phyloP scores from a whole-genome alignment of 2,113 vertebrate genomes.

The Hemicordylus capensis region DNA sequence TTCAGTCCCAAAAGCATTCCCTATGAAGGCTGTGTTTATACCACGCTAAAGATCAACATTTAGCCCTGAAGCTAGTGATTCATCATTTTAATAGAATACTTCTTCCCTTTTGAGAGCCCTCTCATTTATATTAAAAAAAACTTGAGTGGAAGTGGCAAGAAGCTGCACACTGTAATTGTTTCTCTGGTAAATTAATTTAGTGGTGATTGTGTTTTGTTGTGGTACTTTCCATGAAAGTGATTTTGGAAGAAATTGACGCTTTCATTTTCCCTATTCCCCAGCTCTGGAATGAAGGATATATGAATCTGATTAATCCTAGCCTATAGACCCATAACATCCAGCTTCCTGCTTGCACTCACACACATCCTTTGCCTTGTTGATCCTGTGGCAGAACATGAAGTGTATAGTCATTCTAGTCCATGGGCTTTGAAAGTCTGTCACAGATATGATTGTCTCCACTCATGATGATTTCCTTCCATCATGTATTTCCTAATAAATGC shows the following conservation, averaged over 20 bases:
- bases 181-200: conserved; percentile 50
- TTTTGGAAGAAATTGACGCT: accelerated
- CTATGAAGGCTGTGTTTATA: conserved; percentile 44
- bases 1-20: conserved; percentile 45
- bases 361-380: not conserved
- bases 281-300: not conserved
- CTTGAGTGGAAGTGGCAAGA: conserved; percentile 15
- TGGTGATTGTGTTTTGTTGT: not conserved
- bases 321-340: not conserved
- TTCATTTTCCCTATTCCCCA: not conserved
- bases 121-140: conserved; percentile 20
- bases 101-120: conserved; percentile 42
- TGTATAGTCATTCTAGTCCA: not conserved
- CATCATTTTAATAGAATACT: conserved; percentile 53
- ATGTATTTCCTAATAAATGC: too few species aligned
- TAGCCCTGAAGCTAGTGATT: conserved; percentile 54
- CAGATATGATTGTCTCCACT: not conserved
- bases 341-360: not conserved
- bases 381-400: not conserved
- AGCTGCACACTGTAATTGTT: conserved; percentile 23
- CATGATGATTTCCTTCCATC: not conserved
- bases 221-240: conserved; percentile 1
- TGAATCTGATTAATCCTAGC: not conserved
- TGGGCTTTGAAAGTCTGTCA: not conserved
- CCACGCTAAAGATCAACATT: conserved; percentile 56